Percentiles rank a stretch among this genome's conserved stretches.
Conservation (phyloP, 2,888 invertebrate species). For the Pristionchus japonicus region DNA sequence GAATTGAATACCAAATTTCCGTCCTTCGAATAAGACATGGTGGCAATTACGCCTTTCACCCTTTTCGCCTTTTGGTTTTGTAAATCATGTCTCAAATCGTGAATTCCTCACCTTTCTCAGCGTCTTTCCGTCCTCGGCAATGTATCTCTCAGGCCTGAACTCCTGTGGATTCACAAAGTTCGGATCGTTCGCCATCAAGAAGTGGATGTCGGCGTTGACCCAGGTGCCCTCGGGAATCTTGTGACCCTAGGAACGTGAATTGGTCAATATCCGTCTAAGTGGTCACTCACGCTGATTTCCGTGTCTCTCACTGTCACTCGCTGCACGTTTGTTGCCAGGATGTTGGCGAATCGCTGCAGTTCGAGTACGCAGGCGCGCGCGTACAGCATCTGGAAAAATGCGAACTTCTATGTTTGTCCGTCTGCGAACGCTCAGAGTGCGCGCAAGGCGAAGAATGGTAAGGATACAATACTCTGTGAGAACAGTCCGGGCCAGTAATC, state of each 20-base stretch:
- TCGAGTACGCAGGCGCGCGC: neutral
- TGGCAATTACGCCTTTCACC: no score
- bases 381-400: neutral
- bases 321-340: neutral
- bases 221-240: neutral
- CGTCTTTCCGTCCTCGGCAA: neutral
- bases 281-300: neutral
- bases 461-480: no score
- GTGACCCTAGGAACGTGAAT: neutral
- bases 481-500: no score
- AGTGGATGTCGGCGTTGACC: neutral
- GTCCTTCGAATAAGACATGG: no score
- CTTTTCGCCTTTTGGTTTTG: no score
- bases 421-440: no score
- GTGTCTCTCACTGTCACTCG: neutral
- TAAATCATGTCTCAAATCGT: no score
- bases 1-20: no score
- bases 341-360: neutral
- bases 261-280: no score
- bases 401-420: no score
- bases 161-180: neutral
- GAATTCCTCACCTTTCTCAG: neutral
- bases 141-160: neutral
- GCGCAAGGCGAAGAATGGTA: no score
- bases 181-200: neutral